These are phyloP conservation scores for Hesperophylax magnus DNA, from an alignment of 1,140 invertebrate species.

Conservation along the genomic window DNA sequence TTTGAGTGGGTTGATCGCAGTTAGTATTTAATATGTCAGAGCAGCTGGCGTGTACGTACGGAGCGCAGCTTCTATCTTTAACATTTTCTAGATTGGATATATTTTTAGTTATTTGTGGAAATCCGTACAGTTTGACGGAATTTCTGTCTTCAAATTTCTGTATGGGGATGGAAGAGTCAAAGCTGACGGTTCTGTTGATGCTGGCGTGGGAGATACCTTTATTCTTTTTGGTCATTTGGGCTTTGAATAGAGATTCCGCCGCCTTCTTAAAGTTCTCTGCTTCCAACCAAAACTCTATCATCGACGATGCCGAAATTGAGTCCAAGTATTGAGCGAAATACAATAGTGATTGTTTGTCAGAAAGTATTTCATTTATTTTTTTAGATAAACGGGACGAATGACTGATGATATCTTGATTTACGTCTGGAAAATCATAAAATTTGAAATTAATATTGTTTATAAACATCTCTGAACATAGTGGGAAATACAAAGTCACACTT, in stretches of 20 bases:
- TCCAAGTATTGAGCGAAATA: conserved; percentile 68
- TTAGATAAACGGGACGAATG: conserved; percentile 65
- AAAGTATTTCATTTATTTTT: conserved; percentile 64
- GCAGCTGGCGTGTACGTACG: conserved; percentile 34
- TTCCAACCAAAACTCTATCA: conserved; percentile 68
- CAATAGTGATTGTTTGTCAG: conserved; percentile 63
- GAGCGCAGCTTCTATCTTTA: neutral
- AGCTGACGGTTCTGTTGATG: conserved; percentile 48
- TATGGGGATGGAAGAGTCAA: conserved; percentile 45
- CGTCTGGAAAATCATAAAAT: conserved; percentile 58
- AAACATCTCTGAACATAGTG: neutral
- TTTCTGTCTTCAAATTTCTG: conserved; percentile 13
- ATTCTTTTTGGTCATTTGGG: conserved; percentile 10
- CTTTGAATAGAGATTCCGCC: conserved; percentile 47
- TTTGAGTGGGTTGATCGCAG: neutral
- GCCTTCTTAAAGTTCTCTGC: conserved; percentile 64
- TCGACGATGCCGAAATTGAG: conserved; percentile 62
- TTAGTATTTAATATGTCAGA: conserved; percentile 24
- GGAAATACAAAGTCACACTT: neutral
- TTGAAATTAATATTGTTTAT: neutral
- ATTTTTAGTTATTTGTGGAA: conserved; percentile 12
- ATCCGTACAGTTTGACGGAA: conserved; percentile 41
- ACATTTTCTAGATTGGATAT: neutral
- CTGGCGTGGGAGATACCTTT: conserved; percentile 10
- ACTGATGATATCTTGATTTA: conserved; percentile 62